Evolutionary conservation across 2,888 invertebrate genomes (phyloP).

Genomic region (Cinara cedri): DNA sequence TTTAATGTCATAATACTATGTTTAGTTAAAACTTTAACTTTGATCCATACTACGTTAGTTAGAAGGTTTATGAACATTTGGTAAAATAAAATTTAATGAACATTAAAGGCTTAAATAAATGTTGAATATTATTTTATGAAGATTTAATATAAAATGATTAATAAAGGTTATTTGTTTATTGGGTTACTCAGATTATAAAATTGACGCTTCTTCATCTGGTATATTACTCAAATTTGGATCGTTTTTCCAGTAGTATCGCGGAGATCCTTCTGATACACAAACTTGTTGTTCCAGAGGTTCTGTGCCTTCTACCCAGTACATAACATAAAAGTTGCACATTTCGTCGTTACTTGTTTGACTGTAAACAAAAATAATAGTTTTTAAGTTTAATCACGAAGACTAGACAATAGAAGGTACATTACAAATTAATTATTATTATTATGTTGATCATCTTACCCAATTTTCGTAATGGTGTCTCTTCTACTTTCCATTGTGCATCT

Average conservation of each 20-base stretch:
- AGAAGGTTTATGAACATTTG: too few species aligned
- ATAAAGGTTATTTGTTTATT: too few species aligned
- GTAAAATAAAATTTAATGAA: too few species aligned
- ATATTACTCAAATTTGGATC: slow-evolving; percentile 72
- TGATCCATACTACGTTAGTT: too few species aligned
- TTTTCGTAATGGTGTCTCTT: slow-evolving; percentile 69
- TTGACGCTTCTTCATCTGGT: slow-evolving; percentile 75
- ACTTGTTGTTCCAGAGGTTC: slow-evolving; percentile 79
- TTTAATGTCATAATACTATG: too few species aligned
- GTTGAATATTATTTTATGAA: too few species aligned
- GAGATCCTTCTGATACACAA: slow-evolving; percentile 85
- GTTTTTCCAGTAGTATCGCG: slow-evolving; percentile 80
- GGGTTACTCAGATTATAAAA: slow-evolving; percentile 62
- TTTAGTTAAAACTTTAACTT: too few species aligned
- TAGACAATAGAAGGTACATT: too few species aligned
- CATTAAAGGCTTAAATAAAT: too few species aligned
- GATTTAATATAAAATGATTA: too few species aligned
- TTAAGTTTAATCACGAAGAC: too few species aligned
- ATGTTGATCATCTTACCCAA: slow-evolving; percentile 70
- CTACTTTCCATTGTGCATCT: slow-evolving; percentile 90
- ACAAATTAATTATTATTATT: too few species aligned
- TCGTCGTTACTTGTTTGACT: slow-evolving; percentile 84
- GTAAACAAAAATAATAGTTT: slow-evolving; percentile 15
- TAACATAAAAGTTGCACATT: slow-evolving; percentile 95
- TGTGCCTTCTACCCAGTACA: slow-evolving; percentile 86